Percentiles rank a stretch among this genome's conserved stretches.
Conservation (phyloP, 2,888 invertebrate genomes). For the Netelia virgata region DNA sequence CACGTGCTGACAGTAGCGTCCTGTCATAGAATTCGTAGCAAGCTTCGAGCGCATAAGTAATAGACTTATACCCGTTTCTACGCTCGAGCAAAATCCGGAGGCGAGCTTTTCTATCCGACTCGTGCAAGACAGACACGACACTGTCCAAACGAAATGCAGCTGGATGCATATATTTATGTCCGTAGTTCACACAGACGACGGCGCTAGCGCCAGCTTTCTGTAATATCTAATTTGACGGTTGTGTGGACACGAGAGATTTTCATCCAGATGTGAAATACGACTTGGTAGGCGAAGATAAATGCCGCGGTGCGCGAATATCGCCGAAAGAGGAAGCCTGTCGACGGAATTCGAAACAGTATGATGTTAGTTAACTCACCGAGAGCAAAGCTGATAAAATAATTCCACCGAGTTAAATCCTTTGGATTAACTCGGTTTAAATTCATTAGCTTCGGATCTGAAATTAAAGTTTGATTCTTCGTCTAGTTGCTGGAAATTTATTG, state of each 20-base stretch:
- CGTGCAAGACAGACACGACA: not conserved
- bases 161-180: no score
- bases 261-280: conserved; percentile 56
- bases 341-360: not conserved
- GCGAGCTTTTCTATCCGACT: not conserved
- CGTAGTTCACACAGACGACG: no score
- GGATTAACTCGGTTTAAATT: no score
- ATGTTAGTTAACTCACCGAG: conserved; percentile 2
- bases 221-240: conserved; percentile 62
- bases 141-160: not conserved
- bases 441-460: no score
- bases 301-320: conserved; percentile 2
- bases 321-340: not conserved
- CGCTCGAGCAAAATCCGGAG: not conserved
- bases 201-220: not conserved
- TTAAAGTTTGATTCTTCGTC: no score
- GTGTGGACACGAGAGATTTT: conserved; percentile 59
- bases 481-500: no score
- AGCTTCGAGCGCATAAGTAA: not conserved
- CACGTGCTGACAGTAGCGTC: conserved; percentile 17
- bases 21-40: not conserved
- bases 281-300: conserved; percentile 49
- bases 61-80: not conserved
- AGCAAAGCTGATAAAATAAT: not conserved
- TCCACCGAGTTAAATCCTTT: not conserved